Percentiles rank a stretch among this genome's conserved stretches.
These are phyloP conservation scores for Artibeus jamaicensis DNA, from an alignment of 2,797 vertebrate species.

Conservation along the genomic window DNA sequence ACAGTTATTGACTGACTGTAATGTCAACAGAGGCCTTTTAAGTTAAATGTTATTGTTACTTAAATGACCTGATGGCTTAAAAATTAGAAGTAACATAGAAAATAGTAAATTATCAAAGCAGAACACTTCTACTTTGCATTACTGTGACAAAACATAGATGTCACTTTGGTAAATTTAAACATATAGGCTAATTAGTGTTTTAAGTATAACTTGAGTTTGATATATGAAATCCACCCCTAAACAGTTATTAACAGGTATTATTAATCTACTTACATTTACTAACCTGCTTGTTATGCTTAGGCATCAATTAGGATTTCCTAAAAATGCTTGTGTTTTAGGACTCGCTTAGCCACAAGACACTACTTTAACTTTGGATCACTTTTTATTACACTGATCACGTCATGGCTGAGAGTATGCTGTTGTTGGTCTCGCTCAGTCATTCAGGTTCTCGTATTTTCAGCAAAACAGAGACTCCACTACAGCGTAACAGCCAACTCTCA, in stretches of 20 bases:
- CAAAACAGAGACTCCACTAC: constrained; percentile 1
- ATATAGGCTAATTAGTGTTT: background rate
- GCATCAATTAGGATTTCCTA: background rate
- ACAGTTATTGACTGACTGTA: background rate
- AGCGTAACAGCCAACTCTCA: background rate
- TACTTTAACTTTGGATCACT: background rate
- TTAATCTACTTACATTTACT: background rate
- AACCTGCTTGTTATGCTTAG: background rate
- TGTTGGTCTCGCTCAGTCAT: background rate
- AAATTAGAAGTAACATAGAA: background rate
- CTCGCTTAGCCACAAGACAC: background rate
- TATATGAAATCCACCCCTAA: constrained; percentile 1
- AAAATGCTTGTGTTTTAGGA: background rate
- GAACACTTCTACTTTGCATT: background rate
- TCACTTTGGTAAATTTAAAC: background rate
- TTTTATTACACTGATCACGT: constrained; percentile 14
- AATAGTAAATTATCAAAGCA: background rate
- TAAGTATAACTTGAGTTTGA: background rate
- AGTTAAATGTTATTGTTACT: background rate
- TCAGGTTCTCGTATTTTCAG: background rate
- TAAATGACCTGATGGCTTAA: constrained; percentile 15
- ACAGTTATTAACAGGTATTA: background rate
- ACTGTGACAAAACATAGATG: constrained; percentile 18
- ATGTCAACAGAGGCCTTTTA: background rate
- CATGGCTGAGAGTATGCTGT: background rate